A percentile compares a stretch with the other conserved stretches of the same genome.
Conservation (phyloP, 2,113 vertebrate genomes). For the Desmodus rotundus region DNA sequence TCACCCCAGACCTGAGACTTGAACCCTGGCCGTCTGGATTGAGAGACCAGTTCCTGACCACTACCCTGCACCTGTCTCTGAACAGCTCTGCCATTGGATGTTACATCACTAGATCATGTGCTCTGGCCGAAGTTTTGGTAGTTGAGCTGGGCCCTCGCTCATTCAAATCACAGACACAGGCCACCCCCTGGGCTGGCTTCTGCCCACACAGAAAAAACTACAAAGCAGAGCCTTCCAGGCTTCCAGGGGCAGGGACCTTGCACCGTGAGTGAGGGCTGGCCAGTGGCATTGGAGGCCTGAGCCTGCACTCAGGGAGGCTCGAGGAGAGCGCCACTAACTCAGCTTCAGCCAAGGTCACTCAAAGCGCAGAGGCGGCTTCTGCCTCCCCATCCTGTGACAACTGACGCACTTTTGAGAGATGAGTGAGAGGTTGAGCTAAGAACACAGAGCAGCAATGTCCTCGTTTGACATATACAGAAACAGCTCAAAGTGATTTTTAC, state of each 20-base stretch:
- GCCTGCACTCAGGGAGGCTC: neutral
- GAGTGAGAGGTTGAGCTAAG: neutral
- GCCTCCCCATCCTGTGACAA: neutral
- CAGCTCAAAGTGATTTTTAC: neutral
- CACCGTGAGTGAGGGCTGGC: accelerated
- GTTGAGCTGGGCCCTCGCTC: neutral
- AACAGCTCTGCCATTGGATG: neutral
- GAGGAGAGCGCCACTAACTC: neutral
- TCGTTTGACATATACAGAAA: neutral
- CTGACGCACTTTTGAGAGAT: neutral
- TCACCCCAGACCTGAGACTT: neutral
- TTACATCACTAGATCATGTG: neutral
- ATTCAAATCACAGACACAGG: neutral
- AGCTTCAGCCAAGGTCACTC: neutral
- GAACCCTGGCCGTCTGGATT: neutral
- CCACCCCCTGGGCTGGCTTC: neutral
- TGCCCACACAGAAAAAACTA: neutral
- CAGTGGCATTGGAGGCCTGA: neutral
- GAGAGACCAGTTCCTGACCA: neutral
- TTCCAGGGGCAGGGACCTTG: neutral
- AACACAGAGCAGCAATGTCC: neutral
- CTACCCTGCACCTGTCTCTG: neutral
- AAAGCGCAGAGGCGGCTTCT: neutral
- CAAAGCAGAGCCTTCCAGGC: neutral
- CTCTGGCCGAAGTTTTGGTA: neutral